These are phyloP conservation scores for Empis livida DNA, from an alignment of 2,888 invertebrate genomes.

Conservation along the genomic window DNA sequence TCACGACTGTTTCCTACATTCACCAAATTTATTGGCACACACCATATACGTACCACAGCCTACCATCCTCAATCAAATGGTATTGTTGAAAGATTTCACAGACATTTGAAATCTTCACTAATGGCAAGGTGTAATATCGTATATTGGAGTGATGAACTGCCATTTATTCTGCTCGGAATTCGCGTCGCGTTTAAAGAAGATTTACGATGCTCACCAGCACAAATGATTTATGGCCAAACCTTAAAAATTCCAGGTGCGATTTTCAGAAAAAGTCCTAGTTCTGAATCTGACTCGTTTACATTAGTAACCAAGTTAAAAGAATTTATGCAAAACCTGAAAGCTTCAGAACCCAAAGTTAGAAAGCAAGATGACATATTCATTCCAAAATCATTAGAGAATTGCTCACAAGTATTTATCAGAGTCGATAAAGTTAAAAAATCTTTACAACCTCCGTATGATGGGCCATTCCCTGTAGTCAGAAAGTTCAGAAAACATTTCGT, in stretches of 20 bases:
- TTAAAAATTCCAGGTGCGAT: not conserved
- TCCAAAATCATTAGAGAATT: too few relatives aligned
- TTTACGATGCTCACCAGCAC: not conserved
- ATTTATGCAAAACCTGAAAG: too few relatives aligned
- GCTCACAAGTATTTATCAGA: constrained; percentile 1
- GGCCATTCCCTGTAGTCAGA: constrained; percentile 4
- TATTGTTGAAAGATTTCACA: not conserved
- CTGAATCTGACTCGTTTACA: too few relatives aligned
- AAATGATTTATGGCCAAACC: not conserved
- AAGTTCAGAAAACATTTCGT: not conserved
- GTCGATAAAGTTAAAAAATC: not conserved
- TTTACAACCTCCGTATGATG: constrained; percentile 2
- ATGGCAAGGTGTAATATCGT: not conserved
- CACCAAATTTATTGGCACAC: not conserved
- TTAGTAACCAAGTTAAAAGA: too few relatives aligned
- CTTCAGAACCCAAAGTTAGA: too few relatives aligned
- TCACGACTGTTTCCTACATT: constrained; percentile 2
- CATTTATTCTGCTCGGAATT: too few relatives aligned
- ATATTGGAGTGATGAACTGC: not conserved
- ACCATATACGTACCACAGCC: not conserved
- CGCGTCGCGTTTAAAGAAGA: not conserved
- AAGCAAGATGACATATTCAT: too few relatives aligned
- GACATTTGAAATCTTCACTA: not conserved
- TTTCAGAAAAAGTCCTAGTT: not conserved
- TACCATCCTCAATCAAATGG: not conserved